Evolutionary conservation across 2,888 invertebrate species (phyloP).

Genomic region (Drosophila limbata): DNA sequence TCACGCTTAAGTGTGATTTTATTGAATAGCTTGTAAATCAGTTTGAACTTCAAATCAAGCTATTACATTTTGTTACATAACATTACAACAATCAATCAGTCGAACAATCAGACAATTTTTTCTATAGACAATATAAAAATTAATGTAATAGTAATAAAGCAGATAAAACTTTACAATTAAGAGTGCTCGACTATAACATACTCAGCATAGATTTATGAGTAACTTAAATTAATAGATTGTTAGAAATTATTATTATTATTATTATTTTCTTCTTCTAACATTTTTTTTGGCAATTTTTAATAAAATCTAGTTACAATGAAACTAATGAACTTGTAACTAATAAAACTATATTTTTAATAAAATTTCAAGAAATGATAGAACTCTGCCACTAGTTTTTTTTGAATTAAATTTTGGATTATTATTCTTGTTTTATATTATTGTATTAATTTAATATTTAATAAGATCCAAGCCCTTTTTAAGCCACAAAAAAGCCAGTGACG

Average conservation of each 20-base stretch:
- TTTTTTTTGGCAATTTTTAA: no score
- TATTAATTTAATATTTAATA: background rate
- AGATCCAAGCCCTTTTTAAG: background rate
- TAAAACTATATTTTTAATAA: no score
- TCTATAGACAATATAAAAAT: background rate
- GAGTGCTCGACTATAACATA: background rate
- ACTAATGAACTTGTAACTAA: no score
- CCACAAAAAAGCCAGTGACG: constrained; percentile 14
- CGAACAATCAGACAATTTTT: background rate
- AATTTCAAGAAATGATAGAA: no score
- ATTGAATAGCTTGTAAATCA: background rate
- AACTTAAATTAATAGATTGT: no score
- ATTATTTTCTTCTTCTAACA: no score
- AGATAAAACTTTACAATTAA: background rate
- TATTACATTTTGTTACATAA: background rate
- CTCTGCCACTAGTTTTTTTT: no score
- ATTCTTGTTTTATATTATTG: no score
- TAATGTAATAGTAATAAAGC: background rate
- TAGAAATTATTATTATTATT: no score
- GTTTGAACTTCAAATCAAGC: background rate
- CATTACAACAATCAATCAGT: background rate
- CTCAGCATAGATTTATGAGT: background rate
- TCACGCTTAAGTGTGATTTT: background rate
- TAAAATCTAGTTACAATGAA: no score
- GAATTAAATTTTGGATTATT: no score